phyloP scores from a whole-genome alignment of 2,888 invertebrate species.

The Keiferia lycopersicella region DNA sequence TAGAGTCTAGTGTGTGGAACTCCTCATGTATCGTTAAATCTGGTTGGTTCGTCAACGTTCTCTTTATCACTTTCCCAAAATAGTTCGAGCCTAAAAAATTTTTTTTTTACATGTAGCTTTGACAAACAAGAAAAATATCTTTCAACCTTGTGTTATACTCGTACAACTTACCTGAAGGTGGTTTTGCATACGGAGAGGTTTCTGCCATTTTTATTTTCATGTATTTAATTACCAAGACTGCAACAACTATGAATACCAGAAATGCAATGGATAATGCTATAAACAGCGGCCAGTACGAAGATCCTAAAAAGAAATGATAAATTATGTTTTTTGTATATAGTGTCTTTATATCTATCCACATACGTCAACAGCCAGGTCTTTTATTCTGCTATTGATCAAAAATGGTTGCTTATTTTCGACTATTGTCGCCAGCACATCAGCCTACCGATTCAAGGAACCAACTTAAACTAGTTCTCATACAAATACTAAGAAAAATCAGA shows the following conservation, averaged over 20 bases:
- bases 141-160: no score
- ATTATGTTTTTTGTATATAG: not conserved
- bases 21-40: constrained; percentile 88
- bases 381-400: no score
- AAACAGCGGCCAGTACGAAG: constrained; percentile 70
- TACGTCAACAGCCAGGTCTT: no score
- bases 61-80: constrained; percentile 91
- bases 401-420: no score
- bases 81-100: constrained; percentile 82
- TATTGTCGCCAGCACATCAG: no score
- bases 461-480: no score
- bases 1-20: constrained; percentile 89
- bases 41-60: constrained; percentile 89
- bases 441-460: no score
- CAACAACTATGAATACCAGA: constrained; percentile 69
- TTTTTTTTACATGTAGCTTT: no score
- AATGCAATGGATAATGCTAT: constrained; percentile 69
- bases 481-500: no score
- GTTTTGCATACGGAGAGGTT: constrained; percentile 69
- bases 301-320: constrained; percentile 52
- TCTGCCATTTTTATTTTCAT: constrained; percentile 71
- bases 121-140: no score
- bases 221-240: constrained; percentile 70
- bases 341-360: no score
- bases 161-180: constrained; percentile 68